Base-by-base conservation (phyloP, 2,797 vertebrate species). In the Apodemus agrarius region DNA sequence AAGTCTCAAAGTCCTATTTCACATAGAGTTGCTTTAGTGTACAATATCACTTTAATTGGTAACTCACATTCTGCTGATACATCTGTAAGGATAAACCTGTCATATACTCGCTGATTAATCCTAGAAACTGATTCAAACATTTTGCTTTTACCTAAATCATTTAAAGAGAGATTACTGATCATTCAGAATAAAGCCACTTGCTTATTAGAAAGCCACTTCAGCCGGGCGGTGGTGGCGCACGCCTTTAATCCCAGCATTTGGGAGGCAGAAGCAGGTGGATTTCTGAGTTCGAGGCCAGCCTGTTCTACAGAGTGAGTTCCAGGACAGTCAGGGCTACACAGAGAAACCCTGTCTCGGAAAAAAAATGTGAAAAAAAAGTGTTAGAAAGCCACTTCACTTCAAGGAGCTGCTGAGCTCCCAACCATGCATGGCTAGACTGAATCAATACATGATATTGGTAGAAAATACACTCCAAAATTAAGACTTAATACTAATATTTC, bases 141-240 rank as follows among this genome's bases (percentile, higher is more conserved):
- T 69, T 26, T 74, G 19, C 34, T 49, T 96, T 85, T 17, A 80
- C 59, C 24, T 92, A 81, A 90, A 89, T 95, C 49, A 92, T 74
- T 91, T 85, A 92, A 93, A 93, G 52, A 81, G 11, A 93, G 34
- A 59, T 67, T 89, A 81, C 26, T 76, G 59, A 26, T 43, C 81
- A 92, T 67, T 92, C 8, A 89, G 76, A 90, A 92, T 93, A 93
- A 91, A 88, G 95, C 63, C 7, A 54, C 17, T 95, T 92, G 72
- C 72, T 94, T 88, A 61, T 19, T 95, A 46, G 61, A 94, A 82
- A 40, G 21, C 52, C 63, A 86, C 11, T 57, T 88, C 57, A 81
- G n/a, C n/a, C n/a, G n/a, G n/a, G n/a, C n/a, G n/a, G n/a, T n/a
- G n/a, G n/a, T n/a, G n/a, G n/a, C n/a, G n/a, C n/a, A n/a, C n/a